A percentile compares a stretch with the other conserved stretches of the same genome.
Evolutionary conservation across 2,888 invertebrate species (phyloP).

Genomic region (Harpagoxenus sublaevis): DNA sequence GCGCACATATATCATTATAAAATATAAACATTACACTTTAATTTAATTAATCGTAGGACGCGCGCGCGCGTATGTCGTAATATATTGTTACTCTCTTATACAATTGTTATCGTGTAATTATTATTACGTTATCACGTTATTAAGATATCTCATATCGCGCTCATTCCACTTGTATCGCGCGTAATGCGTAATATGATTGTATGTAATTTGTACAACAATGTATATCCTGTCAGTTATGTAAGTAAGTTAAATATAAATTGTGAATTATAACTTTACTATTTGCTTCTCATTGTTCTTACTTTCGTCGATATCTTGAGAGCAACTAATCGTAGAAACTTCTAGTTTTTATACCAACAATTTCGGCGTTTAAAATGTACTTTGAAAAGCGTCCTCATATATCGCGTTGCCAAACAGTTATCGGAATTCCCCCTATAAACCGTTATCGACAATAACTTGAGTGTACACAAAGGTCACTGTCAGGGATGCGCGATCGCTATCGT

Average conservation of each 20-base stretch:
- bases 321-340: neutral
- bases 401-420: neutral
- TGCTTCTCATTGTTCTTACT: neutral
- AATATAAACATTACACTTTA: neutral
- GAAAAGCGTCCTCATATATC: neutral
- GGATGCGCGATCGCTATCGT: conserved; percentile 61
- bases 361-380: neutral
- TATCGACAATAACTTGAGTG: conserved; percentile 39
- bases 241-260: neutral
- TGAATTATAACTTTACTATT: neutral
- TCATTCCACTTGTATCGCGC: neutral
- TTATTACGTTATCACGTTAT: neutral
- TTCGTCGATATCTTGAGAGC: neutral
- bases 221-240: neutral
- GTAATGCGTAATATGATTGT: neutral
- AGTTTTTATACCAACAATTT: neutral
- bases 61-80: neutral
- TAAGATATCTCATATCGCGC: neutral
- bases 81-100: neutral
- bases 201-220: too few relatives aligned
- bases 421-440: conserved; percentile 2
- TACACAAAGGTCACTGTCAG: conserved; percentile 27
- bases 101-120: conserved; percentile 10
- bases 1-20: neutral
- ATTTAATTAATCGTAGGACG: neutral